Percentiles rank a stretch among this genome's conserved stretches.
Evolutionary conservation across 2,113 vertebrate species (phyloP).

Genomic region (Origma solitaria): DNA sequence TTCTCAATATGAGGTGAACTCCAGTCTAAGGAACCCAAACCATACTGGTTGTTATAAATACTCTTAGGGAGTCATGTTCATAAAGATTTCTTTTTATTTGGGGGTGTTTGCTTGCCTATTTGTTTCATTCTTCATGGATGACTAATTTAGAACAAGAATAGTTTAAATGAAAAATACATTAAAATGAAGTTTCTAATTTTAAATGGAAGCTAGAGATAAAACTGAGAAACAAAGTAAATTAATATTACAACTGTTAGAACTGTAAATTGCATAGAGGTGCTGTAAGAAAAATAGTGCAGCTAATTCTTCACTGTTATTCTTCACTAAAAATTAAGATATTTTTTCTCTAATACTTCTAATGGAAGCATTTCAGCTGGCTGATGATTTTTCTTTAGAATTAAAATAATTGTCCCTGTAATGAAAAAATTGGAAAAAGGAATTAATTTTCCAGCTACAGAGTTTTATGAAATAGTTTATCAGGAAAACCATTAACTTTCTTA

Average conservation of each 20-base stretch:
- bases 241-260: neutral
- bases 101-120: neutral
- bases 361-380: neutral
- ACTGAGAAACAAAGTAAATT: neutral
- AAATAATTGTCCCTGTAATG: neutral
- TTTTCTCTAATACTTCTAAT: neutral
- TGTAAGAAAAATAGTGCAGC: neutral
- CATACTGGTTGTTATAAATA: neutral
- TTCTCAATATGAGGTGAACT: neutral
- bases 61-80: neutral
- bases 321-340: too few relatives aligned
- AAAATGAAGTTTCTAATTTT: neutral
- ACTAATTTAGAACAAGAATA: neutral
- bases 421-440: neutral
- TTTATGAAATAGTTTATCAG: neutral
- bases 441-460: neutral
- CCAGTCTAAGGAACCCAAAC: neutral
- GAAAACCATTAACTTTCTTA: neutral
- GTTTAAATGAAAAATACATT: neutral
- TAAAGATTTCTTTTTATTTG: neutral
- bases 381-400: neutral
- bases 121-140: neutral
- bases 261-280: neutral
- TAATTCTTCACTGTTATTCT: neutral
- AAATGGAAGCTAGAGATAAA: neutral